phyloP scores from a whole-genome alignment of 2,113 vertebrate genomes.

The Myxocyprinus asiaticus region DNA sequence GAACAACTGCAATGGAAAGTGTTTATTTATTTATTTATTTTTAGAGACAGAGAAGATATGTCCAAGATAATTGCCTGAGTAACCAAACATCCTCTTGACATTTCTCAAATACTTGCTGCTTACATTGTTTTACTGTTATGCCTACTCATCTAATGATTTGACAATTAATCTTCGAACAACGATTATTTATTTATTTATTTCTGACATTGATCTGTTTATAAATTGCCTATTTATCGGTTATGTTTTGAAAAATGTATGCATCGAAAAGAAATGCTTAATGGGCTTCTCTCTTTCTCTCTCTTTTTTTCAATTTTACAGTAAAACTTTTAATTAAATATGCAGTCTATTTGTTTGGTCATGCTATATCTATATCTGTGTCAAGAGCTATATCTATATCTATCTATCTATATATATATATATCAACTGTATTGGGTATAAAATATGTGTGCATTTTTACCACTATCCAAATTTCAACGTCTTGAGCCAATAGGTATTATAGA shows the following conservation, averaged over 20 bases:
- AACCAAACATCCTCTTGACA: constrained; percentile 76
- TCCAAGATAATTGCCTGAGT: constrained; percentile 73
- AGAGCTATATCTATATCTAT: no score
- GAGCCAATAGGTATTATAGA: no score
- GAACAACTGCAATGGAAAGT: constrained; percentile 72
- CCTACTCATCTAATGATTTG: constrained; percentile 74
- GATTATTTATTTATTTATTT: constrained; percentile 61
- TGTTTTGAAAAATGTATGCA: constrained; percentile 74
- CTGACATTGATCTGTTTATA: constrained; percentile 47
- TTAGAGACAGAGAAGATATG: constrained; percentile 59
- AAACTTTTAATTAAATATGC: constrained; percentile 73
- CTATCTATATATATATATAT: no score
- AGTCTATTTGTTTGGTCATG: background rate
- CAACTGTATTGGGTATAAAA: no score
- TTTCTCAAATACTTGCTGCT: constrained; percentile 80
- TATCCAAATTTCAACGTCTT: no score
- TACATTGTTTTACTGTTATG: constrained; percentile 74
- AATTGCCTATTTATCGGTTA: constrained; percentile 64
- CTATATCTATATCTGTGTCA: no score
- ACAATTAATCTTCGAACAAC: constrained; percentile 60
- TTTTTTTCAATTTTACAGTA: constrained; percentile 88
- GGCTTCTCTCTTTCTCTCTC: constrained; percentile 81
- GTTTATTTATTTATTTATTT: constrained; percentile 61
- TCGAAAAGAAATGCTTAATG: constrained; percentile 78
- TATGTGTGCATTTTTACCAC: no score